Percentiles rank a stretch among this genome's conserved stretches.
phyloP scores from a whole-genome alignment of 2,888 invertebrate genomes.

The Ophion slaviceki region DNA sequence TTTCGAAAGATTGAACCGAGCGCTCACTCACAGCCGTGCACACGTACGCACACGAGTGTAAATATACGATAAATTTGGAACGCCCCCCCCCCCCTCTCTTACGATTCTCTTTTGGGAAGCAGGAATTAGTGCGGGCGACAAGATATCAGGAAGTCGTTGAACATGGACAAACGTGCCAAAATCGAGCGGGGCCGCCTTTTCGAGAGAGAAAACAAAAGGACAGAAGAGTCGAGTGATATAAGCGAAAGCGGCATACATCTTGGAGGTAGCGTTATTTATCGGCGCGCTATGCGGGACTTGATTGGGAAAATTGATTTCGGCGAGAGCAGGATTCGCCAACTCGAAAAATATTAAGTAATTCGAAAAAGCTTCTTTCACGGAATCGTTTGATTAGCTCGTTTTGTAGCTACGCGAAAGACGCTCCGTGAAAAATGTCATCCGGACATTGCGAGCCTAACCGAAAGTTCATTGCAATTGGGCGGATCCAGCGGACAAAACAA shows the following conservation, averaged over 20 bases:
- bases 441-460: too few species aligned
- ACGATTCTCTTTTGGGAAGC: not conserved
- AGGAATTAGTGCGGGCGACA: slow-evolving; percentile 21
- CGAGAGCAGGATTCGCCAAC: not conserved
- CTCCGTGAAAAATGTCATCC: too few species aligned
- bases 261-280: too few species aligned
- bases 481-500: not conserved
- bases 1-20: slow-evolving; percentile 36
- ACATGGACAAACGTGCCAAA: slow-evolving; percentile 20
- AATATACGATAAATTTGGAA: slow-evolving; percentile 22
- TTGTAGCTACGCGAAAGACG: not conserved
- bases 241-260: not conserved
- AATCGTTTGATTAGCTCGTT: not conserved
- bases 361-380: not conserved
- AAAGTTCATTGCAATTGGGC: not conserved
- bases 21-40: slow-evolving; percentile 8
- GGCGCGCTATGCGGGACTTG: too few species aligned
- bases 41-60: not conserved
- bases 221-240: not conserved
- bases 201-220: not conserved
- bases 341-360: not conserved
- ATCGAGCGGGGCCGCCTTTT: not conserved
- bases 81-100: not conserved
- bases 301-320: too few species aligned
- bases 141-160: slow-evolving; percentile 16